phyloP scores from a whole-genome alignment of 2,888 invertebrate genomes.

The Drosophila falleni region DNA sequence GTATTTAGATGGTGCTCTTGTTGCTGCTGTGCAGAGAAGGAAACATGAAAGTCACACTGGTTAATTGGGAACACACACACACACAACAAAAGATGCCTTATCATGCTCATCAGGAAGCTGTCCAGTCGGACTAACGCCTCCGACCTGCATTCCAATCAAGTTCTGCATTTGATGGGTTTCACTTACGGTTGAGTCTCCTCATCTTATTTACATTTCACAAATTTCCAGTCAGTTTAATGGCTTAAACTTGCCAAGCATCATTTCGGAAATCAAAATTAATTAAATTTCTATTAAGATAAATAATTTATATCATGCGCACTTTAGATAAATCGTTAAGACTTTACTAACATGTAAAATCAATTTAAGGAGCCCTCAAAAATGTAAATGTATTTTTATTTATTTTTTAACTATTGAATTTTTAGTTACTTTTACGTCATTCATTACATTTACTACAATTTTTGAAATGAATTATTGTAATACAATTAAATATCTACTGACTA shows the following conservation, averaged over 20 bases:
- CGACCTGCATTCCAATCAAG: background rate
- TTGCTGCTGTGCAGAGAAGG: conserved; percentile 27
- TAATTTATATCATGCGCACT: background rate
- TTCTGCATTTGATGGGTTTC: conserved; percentile 9
- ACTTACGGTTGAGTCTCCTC: background rate
- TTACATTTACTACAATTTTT: too few relatives aligned
- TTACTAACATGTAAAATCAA: too few relatives aligned
- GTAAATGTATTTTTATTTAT: too few relatives aligned
- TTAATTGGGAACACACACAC: conserved; percentile 71
- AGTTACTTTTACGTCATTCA: too few relatives aligned
- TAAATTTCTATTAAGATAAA: background rate
- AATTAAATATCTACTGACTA: too few relatives aligned
- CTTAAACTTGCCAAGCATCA: background rate
- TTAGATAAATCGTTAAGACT: too few relatives aligned
- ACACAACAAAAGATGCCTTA: conserved; percentile 36
- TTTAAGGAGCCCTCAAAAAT: too few relatives aligned
- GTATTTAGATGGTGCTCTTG: background rate
- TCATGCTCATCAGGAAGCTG: conserved; percentile 50
- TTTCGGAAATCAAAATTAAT: background rate
- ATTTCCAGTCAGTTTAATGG: background rate
- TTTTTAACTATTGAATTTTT: too few relatives aligned
- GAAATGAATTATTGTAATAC: too few relatives aligned
- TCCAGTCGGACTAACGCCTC: conserved; percentile 30
- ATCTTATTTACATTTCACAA: conserved; percentile 14
- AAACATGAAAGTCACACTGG: conserved; percentile 70